Conservation (phyloP, 2,113 vertebrate species). For the Phainopepla nitens region DNA sequence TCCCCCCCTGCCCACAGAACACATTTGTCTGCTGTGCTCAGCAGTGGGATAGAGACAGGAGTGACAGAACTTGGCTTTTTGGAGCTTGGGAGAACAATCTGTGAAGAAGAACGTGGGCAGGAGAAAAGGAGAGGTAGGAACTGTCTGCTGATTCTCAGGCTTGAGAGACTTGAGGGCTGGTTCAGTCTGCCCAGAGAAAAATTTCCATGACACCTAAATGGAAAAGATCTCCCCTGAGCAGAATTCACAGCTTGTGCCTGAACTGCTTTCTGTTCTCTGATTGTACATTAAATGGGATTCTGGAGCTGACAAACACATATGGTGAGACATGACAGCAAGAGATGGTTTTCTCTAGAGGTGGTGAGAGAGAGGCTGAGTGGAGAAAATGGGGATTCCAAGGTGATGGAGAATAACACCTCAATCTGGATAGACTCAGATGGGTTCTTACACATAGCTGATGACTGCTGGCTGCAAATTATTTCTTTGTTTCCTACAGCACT, state of each 20-base stretch:
- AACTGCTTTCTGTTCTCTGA: not conserved
- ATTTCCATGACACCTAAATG: not conserved
- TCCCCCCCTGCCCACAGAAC: not conserved
- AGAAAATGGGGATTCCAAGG: not conserved
- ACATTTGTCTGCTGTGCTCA: not conserved
- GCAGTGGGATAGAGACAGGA: not conserved
- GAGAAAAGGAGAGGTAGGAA: not conserved
- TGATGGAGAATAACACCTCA: not conserved
- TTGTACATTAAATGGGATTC: not conserved
- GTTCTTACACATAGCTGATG: not conserved
- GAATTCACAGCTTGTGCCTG: not conserved
- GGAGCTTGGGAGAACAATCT: not conserved
- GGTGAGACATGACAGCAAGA: not conserved
- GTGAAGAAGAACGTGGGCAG: not conserved
- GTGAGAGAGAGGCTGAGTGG: not conserved
- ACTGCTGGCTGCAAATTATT: not conserved
- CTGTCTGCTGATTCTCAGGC: not conserved
- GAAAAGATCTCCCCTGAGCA: not conserved
- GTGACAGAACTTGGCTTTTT: not conserved
- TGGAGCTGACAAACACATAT: not conserved
- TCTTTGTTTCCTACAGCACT: not conserved
- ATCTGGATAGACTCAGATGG: not conserved
- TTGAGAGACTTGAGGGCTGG: conserved; percentile 1
- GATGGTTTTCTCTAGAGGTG: not conserved
- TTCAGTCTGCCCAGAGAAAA: not conserved